Conservation (phyloP, 2,797 vertebrate species). For the Pterois miles region DNA sequence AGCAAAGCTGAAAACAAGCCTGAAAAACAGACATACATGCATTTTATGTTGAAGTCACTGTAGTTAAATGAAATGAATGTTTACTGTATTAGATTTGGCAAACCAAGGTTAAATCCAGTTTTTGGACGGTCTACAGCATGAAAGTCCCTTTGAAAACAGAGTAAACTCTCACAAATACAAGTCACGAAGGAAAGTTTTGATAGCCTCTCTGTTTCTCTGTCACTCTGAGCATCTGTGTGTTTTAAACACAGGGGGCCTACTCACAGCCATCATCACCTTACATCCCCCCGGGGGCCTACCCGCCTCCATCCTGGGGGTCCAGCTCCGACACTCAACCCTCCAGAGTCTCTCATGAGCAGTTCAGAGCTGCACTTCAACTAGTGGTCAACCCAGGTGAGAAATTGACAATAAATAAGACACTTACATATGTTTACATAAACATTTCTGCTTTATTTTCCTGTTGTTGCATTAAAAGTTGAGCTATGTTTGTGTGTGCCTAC, state of each 20-base stretch:
- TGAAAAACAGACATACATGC: not conserved
- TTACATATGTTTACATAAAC: not conserved
- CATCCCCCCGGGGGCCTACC: constrained; percentile 91
- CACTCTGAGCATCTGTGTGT: not conserved
- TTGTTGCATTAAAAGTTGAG: not conserved
- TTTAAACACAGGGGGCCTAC: constrained; percentile 87
- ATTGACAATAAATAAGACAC: not conserved
- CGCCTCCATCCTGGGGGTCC: constrained; percentile 96
- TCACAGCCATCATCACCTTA: constrained; percentile 93
- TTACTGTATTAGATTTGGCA: not conserved
- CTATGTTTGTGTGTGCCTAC: not conserved
- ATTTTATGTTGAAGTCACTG: not conserved
- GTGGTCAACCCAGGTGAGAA: constrained; percentile 94
- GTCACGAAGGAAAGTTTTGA: not conserved
- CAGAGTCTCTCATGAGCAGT: constrained; percentile 97
- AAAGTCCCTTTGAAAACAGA: not conserved
- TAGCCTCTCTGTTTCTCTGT: not conserved
- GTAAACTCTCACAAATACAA: not conserved
- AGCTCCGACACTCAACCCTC: constrained; percentile 94
- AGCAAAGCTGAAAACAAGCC: not conserved
- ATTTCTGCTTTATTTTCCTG: not conserved
- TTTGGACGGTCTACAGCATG: not conserved
- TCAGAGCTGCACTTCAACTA: constrained; percentile 95
- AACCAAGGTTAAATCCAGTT: not conserved
- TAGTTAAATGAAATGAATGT: not conserved